phyloP scores from a whole-genome alignment of 2,888 invertebrate species.

The Hylaea fasciaria region DNA sequence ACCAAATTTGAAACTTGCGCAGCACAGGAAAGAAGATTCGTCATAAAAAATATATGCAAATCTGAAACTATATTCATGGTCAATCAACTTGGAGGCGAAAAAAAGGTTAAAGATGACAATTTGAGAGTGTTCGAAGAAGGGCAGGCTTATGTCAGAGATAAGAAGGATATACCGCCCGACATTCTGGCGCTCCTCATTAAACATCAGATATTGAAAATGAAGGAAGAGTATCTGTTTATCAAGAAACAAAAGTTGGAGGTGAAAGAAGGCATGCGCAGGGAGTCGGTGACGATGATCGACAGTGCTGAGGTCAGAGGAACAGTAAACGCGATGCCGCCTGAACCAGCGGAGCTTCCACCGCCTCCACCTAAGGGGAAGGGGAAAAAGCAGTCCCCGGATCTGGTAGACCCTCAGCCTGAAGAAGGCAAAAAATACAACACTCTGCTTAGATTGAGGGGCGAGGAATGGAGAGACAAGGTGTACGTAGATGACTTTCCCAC shows the following conservation, averaged over 20 bases:
- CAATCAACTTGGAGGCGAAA: constrained; percentile 76
- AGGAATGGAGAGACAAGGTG: constrained; percentile 83
- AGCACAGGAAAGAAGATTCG: constrained; percentile 72
- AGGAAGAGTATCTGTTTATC: constrained; percentile 74
- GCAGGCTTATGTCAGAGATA: constrained; percentile 69
- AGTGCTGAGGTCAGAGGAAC: constrained; percentile 67
- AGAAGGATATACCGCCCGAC: constrained; percentile 73
- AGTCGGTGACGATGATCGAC: constrained; percentile 71
- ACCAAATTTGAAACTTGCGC: constrained; percentile 73
- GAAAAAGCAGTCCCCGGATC: constrained; percentile 50
- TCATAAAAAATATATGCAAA: constrained; percentile 77
- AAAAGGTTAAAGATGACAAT: constrained; percentile 72
- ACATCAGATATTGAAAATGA: constrained; percentile 75
- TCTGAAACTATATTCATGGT: constrained; percentile 80
- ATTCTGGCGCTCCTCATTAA: constrained; percentile 74
- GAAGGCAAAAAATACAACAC: constrained; percentile 79
- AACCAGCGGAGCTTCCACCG: constrained; percentile 44
- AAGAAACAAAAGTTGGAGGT: constrained; percentile 69
- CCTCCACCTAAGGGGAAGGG: constrained; percentile 55
- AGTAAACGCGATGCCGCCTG: constrained; percentile 53
- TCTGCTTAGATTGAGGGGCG: constrained; percentile 75
- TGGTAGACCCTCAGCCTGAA: constrained; percentile 46
- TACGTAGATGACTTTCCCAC: constrained; percentile 82
- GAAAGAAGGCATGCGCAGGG: constrained; percentile 67
- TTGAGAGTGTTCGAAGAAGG: constrained; percentile 76